phyloP scores from a whole-genome alignment of 2,113 vertebrate genomes.

The Toxotes chatareus region DNA sequence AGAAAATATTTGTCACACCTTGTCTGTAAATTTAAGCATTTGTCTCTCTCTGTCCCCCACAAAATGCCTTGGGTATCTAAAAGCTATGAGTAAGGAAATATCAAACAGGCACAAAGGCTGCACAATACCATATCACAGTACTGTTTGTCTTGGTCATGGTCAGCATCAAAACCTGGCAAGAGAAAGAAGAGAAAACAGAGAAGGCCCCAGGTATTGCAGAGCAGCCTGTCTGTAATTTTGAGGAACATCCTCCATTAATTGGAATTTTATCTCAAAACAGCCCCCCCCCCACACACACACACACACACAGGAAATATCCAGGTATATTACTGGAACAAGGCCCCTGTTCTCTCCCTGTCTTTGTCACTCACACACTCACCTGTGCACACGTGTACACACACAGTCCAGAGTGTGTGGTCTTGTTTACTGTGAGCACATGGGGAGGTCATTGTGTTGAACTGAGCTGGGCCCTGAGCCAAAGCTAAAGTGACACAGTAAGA shows the following conservation, averaged over 20 bases:
- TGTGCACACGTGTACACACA: not conserved
- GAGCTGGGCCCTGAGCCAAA: slow-evolving; percentile 58
- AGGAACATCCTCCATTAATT: slow-evolving; percentile 50
- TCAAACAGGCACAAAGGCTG: slow-evolving; percentile 14
- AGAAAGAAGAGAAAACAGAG: not conserved
- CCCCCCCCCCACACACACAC: slow-evolving; percentile 6
- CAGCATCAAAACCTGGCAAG: not conserved
- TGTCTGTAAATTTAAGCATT: slow-evolving; percentile 24
- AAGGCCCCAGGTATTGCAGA: not conserved
- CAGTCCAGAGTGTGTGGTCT: slow-evolving; percentile 9
- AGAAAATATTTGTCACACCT: slow-evolving; percentile 6
- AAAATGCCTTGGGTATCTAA: slow-evolving; percentile 14
- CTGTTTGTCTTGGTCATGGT: slow-evolving; percentile 21
- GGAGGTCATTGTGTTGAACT: slow-evolving; percentile 40
- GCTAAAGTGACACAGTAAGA: slow-evolving; percentile 56
- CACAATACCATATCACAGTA: not conserved
- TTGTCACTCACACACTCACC: slow-evolving; percentile 27
- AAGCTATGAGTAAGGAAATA: slow-evolving; percentile 7
- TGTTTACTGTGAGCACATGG: slow-evolving; percentile 52
- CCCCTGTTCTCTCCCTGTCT: not conserved
- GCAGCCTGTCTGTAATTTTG: slow-evolving; percentile 8
- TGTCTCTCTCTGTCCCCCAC: slow-evolving; percentile 6
- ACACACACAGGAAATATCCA: not conserved
- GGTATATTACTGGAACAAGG: not conserved
- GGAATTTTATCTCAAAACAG: slow-evolving; percentile 60